Evolutionary conservation across 2,113 vertebrate genomes (phyloP).

Genomic region (Paradoxurus hermaphroditus): DNA sequence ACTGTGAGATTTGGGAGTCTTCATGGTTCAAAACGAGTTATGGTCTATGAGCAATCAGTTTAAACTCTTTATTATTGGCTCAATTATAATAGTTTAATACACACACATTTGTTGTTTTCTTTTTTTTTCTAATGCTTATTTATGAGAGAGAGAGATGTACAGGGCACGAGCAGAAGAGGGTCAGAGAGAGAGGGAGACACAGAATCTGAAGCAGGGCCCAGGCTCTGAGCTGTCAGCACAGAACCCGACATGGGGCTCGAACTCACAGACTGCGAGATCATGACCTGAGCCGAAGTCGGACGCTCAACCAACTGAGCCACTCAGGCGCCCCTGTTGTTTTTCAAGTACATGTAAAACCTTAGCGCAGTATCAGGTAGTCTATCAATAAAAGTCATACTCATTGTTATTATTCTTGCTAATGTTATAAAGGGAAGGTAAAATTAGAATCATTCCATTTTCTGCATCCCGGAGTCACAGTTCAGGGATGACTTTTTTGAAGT

Average conservation of each 20-base stretch:
- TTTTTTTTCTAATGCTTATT: no score
- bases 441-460: background rate
- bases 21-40: background rate
- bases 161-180: no score
- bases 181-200: no score
- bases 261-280: no score
- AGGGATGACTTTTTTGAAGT: background rate
- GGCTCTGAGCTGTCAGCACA: no score
- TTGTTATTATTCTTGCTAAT: background rate
- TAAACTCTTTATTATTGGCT: background rate
- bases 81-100: background rate
- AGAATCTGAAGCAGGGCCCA: no score
- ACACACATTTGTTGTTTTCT: background rate
- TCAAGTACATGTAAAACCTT: background rate
- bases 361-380: background rate
- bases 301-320: no score
- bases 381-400: background rate
- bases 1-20: background rate
- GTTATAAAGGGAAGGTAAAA: background rate
- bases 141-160: no score
- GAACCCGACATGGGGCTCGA: no score
- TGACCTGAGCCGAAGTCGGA: no score
- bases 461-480: background rate
- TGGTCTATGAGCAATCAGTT: background rate
- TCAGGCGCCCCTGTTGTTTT: no score